Evolutionary conservation across 2,797 vertebrate species (phyloP).

Genomic region (Rhabdomys pumilio): DNA sequence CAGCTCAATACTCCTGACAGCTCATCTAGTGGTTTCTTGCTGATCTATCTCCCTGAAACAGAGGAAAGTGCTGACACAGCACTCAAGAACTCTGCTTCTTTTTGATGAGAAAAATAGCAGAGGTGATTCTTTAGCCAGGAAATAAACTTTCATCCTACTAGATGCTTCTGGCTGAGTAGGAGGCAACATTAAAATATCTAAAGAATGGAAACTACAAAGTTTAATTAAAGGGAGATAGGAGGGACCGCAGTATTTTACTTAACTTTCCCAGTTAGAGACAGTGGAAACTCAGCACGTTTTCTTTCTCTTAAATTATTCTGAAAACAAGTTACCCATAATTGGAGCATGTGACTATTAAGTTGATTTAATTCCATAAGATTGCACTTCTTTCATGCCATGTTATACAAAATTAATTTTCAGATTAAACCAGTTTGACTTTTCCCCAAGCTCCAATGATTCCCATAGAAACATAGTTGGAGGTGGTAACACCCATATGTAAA

Average conservation of each 20-base stretch:
- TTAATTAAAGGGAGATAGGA: not conserved
- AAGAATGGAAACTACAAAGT: not conserved
- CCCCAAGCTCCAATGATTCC: not conserved
- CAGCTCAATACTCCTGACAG: constrained; percentile 37
- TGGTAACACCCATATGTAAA: not conserved
- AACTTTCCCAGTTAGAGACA: not conserved
- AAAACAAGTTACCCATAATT: not conserved
- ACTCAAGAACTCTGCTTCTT: not conserved
- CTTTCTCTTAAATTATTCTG: not conserved
- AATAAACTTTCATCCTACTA: not conserved
- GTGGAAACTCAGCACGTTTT: not conserved
- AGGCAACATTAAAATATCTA: not conserved
- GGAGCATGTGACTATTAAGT: not conserved
- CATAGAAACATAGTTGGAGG: not conserved
- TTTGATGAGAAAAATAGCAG: constrained; percentile 36
- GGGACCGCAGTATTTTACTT: not conserved
- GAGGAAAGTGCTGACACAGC: constrained; percentile 35
- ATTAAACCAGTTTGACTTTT: not conserved
- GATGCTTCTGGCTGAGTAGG: not conserved
- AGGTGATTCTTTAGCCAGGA: not conserved
- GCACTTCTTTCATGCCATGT: not conserved
- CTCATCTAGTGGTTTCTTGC: not conserved
- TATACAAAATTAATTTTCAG: not conserved
- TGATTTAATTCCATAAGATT: not conserved
- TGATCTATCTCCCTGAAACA: constrained; percentile 27